Evolutionary conservation across 1,140 invertebrate genomes (phyloP), one percentile per base, ranked within the genome.

Genomic region (Drosophila equinoxialis): DNA sequence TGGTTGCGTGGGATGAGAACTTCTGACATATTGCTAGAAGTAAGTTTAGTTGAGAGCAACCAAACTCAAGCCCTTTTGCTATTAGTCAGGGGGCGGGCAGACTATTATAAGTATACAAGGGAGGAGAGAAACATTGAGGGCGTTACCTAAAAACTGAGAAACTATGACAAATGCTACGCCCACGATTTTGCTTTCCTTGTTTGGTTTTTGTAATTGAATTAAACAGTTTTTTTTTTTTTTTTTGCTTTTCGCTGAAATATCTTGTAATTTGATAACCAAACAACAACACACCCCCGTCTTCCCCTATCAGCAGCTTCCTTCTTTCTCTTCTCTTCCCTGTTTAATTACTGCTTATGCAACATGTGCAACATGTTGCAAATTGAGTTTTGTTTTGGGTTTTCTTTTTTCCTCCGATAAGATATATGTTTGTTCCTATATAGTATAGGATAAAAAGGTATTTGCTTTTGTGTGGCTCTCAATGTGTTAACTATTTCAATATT

Each of bases 401-500:
- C 74, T 57, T 48, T 45, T 41, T 68, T 37, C 37, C 5, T 6
- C 30, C 42, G 73, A 75, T 75, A 75, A 75, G 72, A 68, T 75
- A 68, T 23, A 23, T 48, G 17, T 48, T 8, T 17, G 14, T 23
- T 51, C 4, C 1, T 20, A 48, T 48, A 48, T 48, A 67, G 45
- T 57, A 55, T 35, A 48, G 0, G 2, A 23, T 37, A 17, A 20
- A 20, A 59, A 17, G 30, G 2, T 33, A 51, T 48, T 45, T 17
- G 20, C 57, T 17, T 66, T 71, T 65, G 41, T 42, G 6, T 20
- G 14, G 30, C 39, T 26, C 35, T 62, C 35, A 57, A 75, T 75
- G 73, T 75, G 73, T 65, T 75, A 75, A 75, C 72, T 63, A 71
- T 75, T 68, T 68, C 65, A 76, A 76, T 75, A 75, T 75, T 75